Conservation (phyloP, 1,140 invertebrate species). For the Theocolax elegans region DNA sequence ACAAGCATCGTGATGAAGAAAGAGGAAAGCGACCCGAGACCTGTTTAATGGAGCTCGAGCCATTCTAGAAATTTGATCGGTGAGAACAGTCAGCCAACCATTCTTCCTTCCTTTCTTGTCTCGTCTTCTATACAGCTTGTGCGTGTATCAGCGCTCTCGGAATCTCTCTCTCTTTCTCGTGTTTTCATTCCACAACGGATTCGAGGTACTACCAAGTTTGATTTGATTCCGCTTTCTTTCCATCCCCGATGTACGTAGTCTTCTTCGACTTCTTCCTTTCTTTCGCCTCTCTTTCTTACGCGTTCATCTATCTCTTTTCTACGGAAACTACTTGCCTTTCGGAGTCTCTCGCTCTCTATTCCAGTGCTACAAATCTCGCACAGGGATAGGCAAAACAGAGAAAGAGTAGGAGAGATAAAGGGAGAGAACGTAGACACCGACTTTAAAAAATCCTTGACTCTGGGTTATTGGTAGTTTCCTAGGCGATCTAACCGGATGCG, state of each 20-base stretch:
- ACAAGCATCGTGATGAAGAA: background rate
- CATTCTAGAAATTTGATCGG: conserved; percentile 61
- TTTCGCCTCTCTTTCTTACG: conserved; percentile 40
- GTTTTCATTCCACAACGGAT: conserved; percentile 48
- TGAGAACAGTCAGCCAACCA: conserved; percentile 53
- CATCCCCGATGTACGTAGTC: background rate
- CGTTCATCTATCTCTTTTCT: conserved; percentile 18
- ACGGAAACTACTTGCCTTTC: conserved; percentile 23
- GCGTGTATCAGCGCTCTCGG: no score
- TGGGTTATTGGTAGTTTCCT: conserved; percentile 48
- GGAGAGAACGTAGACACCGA: conserved; percentile 29
- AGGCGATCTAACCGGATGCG: conserved; percentile 42
- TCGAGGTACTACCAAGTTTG: conserved; percentile 58
- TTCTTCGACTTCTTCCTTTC: conserved; percentile 40
- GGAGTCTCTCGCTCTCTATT: conserved; percentile 39
- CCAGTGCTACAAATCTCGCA: conserved; percentile 46
- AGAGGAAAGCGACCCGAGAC: conserved; percentile 44
- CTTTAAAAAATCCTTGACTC: conserved; percentile 50
- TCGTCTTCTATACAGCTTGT: conserved; percentile 35
- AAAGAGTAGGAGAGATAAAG: conserved; percentile 18
- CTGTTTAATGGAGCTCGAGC: conserved; percentile 58
- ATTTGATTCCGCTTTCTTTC: conserved; percentile 57
- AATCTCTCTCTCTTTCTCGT: no score
- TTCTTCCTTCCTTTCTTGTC: conserved; percentile 45
- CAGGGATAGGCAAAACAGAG: conserved; percentile 26